Conservation (phyloP, 2,797 vertebrate species). For the Xiphorhynchus erythropygius region DNA sequence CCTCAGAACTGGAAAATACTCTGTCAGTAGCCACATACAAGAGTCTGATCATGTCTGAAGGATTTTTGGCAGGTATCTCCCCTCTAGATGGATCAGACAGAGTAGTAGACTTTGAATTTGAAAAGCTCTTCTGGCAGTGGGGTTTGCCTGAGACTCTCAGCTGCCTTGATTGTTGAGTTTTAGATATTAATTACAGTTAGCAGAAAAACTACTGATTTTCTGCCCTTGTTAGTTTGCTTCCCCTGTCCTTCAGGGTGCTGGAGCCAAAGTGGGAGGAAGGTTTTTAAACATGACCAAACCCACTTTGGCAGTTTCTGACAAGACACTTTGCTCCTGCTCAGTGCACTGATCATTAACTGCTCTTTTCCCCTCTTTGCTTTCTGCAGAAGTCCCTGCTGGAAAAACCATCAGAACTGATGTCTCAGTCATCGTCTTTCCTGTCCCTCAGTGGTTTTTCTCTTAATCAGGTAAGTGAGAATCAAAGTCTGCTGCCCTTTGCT, state of each 20-base stretch:
- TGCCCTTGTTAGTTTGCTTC: neutral
- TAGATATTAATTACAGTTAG: neutral
- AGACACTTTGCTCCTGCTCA: neutral
- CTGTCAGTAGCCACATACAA: neutral
- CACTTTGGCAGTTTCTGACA: neutral
- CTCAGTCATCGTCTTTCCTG: constrained; percentile 89
- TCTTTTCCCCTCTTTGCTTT: constrained; percentile 62
- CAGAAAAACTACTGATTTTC: neutral
- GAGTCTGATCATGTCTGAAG: neutral
- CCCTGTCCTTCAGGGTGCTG: neutral
- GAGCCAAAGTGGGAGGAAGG: neutral
- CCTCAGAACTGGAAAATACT: neutral
- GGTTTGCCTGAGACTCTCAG: neutral
- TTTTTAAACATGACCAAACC: neutral
- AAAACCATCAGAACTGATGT: constrained; percentile 85
- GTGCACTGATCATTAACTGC: neutral
- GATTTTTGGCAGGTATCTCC: neutral
- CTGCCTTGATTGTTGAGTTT: neutral
- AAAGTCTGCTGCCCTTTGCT: neutral
- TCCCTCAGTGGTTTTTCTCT: constrained; percentile 91
- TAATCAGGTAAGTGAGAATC: constrained; percentile 83
- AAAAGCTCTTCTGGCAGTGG: neutral
- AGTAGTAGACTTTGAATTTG: neutral
- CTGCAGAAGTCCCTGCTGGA: constrained; percentile 90
- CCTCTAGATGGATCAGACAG: neutral